Conservation (phyloP, 2,113 vertebrate genomes). For the Vulpes vulpes region DNA sequence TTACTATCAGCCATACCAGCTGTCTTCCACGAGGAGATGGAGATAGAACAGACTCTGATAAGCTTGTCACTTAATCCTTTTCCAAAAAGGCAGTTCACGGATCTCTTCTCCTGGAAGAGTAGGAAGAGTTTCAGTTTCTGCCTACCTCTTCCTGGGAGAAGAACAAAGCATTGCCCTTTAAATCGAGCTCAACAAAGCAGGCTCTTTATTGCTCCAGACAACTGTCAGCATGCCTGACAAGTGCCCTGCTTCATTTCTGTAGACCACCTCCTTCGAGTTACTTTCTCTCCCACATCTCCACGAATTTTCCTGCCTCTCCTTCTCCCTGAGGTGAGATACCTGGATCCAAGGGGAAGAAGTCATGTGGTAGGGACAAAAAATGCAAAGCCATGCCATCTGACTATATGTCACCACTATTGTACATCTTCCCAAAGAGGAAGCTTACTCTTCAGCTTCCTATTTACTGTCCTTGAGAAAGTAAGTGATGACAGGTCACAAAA, state of each 20-base stretch:
- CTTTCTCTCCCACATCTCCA: background rate
- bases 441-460: slow-evolving; percentile 82
- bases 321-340: background rate
- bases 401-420: slow-evolving; percentile 62
- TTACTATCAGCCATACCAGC: background rate
- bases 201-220: background rate
- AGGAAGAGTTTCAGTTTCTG: background rate
- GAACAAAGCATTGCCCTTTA: background rate
- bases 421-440: slow-evolving; percentile 83
- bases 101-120: background rate
- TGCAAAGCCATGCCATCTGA: slow-evolving; percentile 55
- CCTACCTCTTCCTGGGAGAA: background rate
- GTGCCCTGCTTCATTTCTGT: background rate
- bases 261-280: background rate
- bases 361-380: slow-evolving; percentile 35
- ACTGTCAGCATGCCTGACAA: too few relatives aligned
- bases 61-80: background rate
- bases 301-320: background rate
- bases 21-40: background rate
- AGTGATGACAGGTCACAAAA: slow-evolving; percentile 72
- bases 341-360: slow-evolving; percentile 25
- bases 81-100: background rate
- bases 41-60: background rate
- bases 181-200: background rate
- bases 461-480: slow-evolving; percentile 84